Percentiles rank a stretch among this genome's conserved stretches.
Conservation (phyloP, 2,888 invertebrate species). For the Sarcophaga subvicina region DNA sequence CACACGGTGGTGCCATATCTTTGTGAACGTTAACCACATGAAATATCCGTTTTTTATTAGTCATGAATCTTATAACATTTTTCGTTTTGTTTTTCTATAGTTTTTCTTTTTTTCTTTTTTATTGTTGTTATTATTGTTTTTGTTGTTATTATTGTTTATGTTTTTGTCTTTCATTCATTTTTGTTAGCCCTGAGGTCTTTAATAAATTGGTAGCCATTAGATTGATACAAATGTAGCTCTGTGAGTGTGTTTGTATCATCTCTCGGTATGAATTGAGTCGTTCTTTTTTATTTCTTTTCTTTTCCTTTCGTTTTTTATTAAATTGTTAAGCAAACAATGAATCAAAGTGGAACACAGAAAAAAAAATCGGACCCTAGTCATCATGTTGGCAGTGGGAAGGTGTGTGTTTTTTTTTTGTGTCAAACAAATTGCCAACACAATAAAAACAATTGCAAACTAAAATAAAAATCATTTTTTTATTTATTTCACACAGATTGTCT, state of each 20-base stretch:
- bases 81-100: neutral
- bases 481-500: conserved; percentile 34
- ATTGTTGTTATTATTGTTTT: neutral
- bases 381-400: neutral
- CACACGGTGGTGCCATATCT: neutral
- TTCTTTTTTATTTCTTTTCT: neutral
- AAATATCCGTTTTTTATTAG: conserved; percentile 38
- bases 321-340: neutral
- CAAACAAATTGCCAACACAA: neutral
- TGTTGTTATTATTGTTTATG: neutral
- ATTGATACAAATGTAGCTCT: conserved; percentile 38
- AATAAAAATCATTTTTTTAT: neutral
- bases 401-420: neutral
- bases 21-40: conserved; percentile 38
- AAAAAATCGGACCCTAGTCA: neutral
- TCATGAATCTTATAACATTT: conserved; percentile 25
- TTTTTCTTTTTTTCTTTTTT: neutral
- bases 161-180: neutral
- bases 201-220: conserved; percentile 64
- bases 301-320: neutral
- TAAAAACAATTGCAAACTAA: neutral
- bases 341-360: neutral
- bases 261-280: conserved; percentile 38
- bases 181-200: conserved; percentile 42
- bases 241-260: too few species aligned